phyloP scores from a whole-genome alignment of 2,113 vertebrate genomes.

The Litocranius walleri region DNA sequence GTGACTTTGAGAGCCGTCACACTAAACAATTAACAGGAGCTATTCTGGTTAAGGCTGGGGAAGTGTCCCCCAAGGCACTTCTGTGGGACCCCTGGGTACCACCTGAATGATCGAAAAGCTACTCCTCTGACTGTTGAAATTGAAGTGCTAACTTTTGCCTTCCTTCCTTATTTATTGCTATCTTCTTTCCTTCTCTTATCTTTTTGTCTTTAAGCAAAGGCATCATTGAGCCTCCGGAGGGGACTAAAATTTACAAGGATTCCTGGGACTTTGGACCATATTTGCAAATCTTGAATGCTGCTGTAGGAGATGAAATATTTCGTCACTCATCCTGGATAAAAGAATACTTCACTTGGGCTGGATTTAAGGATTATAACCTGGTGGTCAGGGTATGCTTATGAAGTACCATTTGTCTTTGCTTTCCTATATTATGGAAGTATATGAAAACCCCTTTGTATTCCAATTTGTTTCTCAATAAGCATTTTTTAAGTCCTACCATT shows the following conservation, averaged over 20 bases:
- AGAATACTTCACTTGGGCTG: slow-evolving; percentile 87
- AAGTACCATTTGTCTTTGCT: background rate
- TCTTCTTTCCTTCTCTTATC: background rate
- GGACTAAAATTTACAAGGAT: slow-evolving; percentile 82
- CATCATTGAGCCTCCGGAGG: slow-evolving; percentile 76
- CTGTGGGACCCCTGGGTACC: background rate
- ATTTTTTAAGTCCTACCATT: background rate
- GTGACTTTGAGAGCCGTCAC: background rate
- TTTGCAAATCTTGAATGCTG: slow-evolving; percentile 73
- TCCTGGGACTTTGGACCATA: slow-evolving; percentile 83
- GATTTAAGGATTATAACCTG: slow-evolving; percentile 84
- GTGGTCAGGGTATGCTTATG: slow-evolving; percentile 81
- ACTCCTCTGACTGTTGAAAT: background rate
- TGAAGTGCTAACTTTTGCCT: background rate
- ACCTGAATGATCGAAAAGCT: background rate
- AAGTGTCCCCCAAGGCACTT: fast-evolving
- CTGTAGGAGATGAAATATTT: slow-evolving; percentile 81
- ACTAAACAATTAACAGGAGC: background rate
- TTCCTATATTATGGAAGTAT: background rate
- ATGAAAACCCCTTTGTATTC: background rate
- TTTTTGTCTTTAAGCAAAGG: slow-evolving; percentile 67
- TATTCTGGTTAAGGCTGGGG: background rate
- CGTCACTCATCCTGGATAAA: slow-evolving; percentile 79
- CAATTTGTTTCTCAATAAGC: background rate
- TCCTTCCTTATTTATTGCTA: background rate